Conservation (phyloP, 2,888 invertebrate species). For the Diadegma fenestrale region DNA sequence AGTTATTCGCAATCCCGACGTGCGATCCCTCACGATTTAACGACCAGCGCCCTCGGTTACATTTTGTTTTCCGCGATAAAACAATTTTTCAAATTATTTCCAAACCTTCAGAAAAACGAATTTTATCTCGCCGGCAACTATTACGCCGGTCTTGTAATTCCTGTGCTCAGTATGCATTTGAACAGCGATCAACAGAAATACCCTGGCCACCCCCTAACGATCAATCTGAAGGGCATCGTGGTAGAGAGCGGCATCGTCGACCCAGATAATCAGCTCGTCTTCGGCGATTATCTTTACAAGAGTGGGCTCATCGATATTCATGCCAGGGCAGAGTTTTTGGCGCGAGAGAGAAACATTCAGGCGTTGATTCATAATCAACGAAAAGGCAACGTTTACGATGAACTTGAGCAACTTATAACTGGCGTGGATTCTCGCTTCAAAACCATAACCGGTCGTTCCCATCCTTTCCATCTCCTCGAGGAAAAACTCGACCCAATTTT, state of each 20-base stretch:
- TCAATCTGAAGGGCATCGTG: conserved; percentile 90
- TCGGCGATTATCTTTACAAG: conserved; percentile 93
- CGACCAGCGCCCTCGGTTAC: too few relatives aligned
- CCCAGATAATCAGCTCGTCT: conserved; percentile 91
- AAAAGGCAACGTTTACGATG: conserved; percentile 88
- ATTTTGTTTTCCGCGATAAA: too few relatives aligned
- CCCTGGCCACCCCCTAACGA: conserved; percentile 86
- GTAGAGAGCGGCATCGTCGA: conserved; percentile 94
- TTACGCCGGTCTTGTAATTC: conserved; percentile 93
- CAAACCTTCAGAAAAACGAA: too few relatives aligned
- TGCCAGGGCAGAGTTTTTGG: conserved; percentile 87
- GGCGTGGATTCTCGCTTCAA: conserved; percentile 88
- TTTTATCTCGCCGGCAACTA: too few relatives aligned
- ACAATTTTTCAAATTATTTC: too few relatives aligned
- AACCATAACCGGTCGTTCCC: conserved; percentile 91
- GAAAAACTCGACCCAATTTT: conserved; percentile 86
- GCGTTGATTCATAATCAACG: conserved; percentile 88
- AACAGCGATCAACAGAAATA: conserved; percentile 87
- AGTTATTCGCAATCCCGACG: conserved; percentile 87
- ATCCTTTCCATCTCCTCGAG: conserved; percentile 89
- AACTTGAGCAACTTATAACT: conserved; percentile 89
- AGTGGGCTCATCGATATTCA: conserved; percentile 90
- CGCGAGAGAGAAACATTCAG: conserved; percentile 87
- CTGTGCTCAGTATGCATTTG: conserved; percentile 91
- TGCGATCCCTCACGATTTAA: too few relatives aligned